Conservation (phyloP, 2,888 invertebrate species). For the Ectropis crepuscularia region DNA sequence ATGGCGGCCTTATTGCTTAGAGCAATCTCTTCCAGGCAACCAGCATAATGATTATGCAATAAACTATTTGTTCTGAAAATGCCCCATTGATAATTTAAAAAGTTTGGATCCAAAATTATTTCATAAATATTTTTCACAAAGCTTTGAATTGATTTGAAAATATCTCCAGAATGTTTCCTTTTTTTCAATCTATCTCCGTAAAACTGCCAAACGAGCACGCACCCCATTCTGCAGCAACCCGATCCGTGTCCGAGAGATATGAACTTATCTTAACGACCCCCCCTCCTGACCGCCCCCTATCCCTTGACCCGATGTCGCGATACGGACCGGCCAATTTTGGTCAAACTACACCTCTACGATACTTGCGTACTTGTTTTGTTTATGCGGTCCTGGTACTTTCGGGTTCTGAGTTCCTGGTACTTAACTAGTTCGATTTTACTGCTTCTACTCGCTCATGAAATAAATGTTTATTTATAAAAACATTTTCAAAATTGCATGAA, state of each 20-base stretch:
- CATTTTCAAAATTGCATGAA: too few species aligned
- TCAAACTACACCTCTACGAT: slow-evolving; percentile 64
- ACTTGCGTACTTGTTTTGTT: slow-evolving; percentile 65
- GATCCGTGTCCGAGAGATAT: slow-evolving; percentile 72
- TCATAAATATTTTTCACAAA: too few species aligned
- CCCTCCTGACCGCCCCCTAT: slow-evolving; percentile 34
- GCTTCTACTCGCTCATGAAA: not conserved
- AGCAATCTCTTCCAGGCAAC: too few species aligned
- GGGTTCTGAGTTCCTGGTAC: slow-evolving; percentile 10
- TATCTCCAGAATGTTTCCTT: not conserved
- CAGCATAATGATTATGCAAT: too few species aligned
- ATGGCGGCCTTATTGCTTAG: too few species aligned
- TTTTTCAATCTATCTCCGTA: not conserved
- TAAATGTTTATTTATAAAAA: too few species aligned
- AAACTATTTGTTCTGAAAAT: too few species aligned
- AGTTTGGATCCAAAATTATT: too few species aligned
- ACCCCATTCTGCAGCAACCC: slow-evolving; percentile 67
- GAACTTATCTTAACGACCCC: slow-evolving; percentile 79
- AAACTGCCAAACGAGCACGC: slow-evolving; percentile 45
- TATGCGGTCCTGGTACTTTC: slow-evolving; percentile 41
- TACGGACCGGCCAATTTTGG: slow-evolving; percentile 77
- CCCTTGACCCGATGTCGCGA: slow-evolving; percentile 49
- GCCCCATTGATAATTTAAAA: too few species aligned
- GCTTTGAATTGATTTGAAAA: too few species aligned
- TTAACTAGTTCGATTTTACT: too few species aligned